Evolutionary conservation across 2,888 invertebrate species (phyloP).

Genomic region (Lepas anatifera): DNA sequence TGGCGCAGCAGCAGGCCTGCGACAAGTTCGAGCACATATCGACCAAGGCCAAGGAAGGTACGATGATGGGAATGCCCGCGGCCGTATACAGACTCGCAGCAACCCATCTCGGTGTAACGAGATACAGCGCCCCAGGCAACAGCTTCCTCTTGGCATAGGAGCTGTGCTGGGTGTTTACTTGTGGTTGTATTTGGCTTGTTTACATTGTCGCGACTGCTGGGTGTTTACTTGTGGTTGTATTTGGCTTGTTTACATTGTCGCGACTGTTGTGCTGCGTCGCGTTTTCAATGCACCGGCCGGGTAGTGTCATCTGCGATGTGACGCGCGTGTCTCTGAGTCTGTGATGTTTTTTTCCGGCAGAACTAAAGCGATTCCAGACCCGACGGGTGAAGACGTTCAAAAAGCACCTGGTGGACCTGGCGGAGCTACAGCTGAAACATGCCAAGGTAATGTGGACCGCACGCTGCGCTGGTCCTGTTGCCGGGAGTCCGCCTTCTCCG

Average conservation of each 20-base stretch:
- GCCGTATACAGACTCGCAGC: background rate
- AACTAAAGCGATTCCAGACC: conserved; percentile 77
- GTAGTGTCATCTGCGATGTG: background rate
- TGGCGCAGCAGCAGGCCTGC: conserved; percentile 85
- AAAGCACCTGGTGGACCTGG: conserved; percentile 89
- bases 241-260: background rate
- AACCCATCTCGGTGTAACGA: background rate
- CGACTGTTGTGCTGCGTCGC: background rate
- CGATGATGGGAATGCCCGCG: conserved; percentile 16
- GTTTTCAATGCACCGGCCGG: background rate
- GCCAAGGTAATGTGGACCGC: too few species aligned
- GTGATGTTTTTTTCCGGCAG: conserved; percentile 35
- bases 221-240: background rate
- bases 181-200: background rate
- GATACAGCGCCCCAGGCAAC: too few species aligned
- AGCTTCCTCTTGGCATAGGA: background rate
- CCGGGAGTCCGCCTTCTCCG: too few species aligned
- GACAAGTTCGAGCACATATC: conserved; percentile 95
- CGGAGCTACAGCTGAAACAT: conserved; percentile 76
- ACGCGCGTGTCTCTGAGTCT: background rate
- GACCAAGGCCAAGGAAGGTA: conserved; percentile 78
- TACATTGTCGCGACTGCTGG: background rate
- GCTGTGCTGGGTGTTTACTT: too few species aligned
- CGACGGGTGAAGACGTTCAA: conserved; percentile 85
- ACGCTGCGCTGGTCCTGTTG: too few species aligned